Base-by-base conservation (phyloP, 2,113 vertebrate species). In the Mesoclemmys tuberculata region DNA sequence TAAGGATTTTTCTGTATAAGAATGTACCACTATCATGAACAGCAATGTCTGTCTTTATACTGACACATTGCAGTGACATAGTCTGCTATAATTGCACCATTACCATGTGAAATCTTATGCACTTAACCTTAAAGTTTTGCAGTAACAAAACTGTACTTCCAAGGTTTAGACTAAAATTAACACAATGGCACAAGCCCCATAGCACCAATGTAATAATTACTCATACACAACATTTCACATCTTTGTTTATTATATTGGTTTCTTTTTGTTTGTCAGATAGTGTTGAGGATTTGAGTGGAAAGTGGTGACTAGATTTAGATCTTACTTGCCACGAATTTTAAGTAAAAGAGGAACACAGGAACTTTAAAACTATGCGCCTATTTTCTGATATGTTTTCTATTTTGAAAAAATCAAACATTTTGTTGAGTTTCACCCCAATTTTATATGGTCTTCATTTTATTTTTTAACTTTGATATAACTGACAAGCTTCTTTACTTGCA, bases 41-140 rank as follows among this genome's bases (percentile, higher is more conserved):
- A 85, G 2, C 64, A 3, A 0, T 2, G 89, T 1, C 24, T 54
- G 78, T 4, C 75, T 3, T 1, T 12, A 4, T 4, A 3, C 2
- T 1, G 48, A 16, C 46, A 48, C 11, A 2, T 3, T 2, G 13
- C 10, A 13, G 18, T 1, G 38, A 3, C 8, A 58, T 35, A 71
- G 87, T 3, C 21, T 2, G 77, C 4, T 64, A 1, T 2, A 24
- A 0, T 46, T 24, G 84, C 85, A n/a, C 35, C 2, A 2, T 2
- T 5, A 0, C 54, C 7, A 0, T 14, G 0, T 0, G 19, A 0
- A 0, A 41, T 68, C 56, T 1, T 1, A 1, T 4, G 0, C 7
- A 22, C 46, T 49, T 21, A 11, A n/a, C 79, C 82, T 91, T 21
- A 64, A 41, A 10, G 2, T 1, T 10, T 12, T 38, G 27, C 81